phyloP scores from a whole-genome alignment of 2,888 invertebrate genomes.

The Philhelius pedissequus region DNA sequence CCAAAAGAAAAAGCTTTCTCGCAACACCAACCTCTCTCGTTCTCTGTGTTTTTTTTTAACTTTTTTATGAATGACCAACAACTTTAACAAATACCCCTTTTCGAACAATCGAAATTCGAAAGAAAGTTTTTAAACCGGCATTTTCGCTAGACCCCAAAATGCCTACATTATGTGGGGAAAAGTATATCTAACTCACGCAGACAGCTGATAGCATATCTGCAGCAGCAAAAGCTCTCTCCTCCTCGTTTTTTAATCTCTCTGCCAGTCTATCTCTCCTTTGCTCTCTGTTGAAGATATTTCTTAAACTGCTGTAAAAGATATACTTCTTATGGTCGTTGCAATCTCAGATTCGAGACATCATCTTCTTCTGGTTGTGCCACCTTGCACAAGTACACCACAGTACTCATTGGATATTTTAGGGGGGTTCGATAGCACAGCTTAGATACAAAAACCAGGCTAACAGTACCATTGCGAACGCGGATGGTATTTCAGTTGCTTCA shows the following conservation, averaged over 20 bases:
- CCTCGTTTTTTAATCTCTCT: not conserved
- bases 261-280: not conserved
- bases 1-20: constrained; percentile 29
- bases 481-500: constrained; percentile 64
- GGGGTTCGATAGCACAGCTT: constrained; percentile 12
- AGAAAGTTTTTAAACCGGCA: constrained; percentile 53
- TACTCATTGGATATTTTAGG: constrained; percentile 10
- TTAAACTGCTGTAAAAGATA: constrained; percentile 19
- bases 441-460: constrained; percentile 56
- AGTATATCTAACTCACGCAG: not conserved
- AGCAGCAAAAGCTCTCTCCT: constrained; percentile 2
- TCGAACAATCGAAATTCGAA: constrained; percentile 54
- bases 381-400: constrained; percentile 11
- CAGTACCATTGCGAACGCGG: constrained; percentile 65
- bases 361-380: constrained; percentile 52
- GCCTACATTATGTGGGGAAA: not conserved
- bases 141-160: not conserved
- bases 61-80: constrained; percentile 56
- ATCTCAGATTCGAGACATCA: constrained; percentile 35
- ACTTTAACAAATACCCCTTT: not conserved
- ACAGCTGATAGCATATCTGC: constrained; percentile 50
- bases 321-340: constrained; percentile 19
- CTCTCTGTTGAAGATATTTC: not conserved
- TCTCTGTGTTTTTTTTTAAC: not conserved
- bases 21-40: not conserved